Conservation (phyloP, 2,888 invertebrate genomes). For the Homarus gammarus region DNA sequence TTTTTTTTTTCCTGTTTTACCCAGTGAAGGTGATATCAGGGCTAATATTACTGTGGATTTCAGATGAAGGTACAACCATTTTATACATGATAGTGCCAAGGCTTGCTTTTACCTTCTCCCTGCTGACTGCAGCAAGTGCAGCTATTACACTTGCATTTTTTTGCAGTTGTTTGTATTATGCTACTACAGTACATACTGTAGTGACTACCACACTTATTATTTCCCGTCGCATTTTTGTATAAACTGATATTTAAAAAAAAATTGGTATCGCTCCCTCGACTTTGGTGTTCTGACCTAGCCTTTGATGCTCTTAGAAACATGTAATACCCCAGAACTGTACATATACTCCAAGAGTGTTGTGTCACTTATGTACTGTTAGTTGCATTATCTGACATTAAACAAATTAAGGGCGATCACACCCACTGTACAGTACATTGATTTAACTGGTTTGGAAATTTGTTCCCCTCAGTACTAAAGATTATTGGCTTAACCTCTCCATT, state of each 20-base stretch:
- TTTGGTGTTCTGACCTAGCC: not conserved
- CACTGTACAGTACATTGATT: not conserved
- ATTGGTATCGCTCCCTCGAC: not conserved
- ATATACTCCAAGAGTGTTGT: not conserved
- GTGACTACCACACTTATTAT: not conserved
- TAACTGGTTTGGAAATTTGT: not conserved
- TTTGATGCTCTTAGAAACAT: not conserved
- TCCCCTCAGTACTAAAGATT: not conserved
- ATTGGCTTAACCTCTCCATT: too few relatives aligned
- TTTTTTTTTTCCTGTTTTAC: not conserved
- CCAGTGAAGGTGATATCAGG: constrained; percentile 5
- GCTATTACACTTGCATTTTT: not conserved
- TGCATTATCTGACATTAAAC: too few relatives aligned
- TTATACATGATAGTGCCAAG: constrained; percentile 24
- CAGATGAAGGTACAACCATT: constrained; percentile 18
- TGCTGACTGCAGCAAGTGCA: not conserved
- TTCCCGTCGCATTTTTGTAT: not conserved
- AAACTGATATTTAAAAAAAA: not conserved
- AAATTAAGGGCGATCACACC: not conserved
- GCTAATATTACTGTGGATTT: constrained; percentile 16
- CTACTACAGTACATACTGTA: too few relatives aligned
- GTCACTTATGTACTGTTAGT: too few relatives aligned
- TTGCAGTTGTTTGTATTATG: not conserved
- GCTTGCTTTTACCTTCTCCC: not conserved
- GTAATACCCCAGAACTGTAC: not conserved